Percentiles rank a stretch among this genome's conserved stretches.
Evolutionary conservation across 2,888 invertebrate genomes (phyloP).

Genomic region (Lutraria lutraria): DNA sequence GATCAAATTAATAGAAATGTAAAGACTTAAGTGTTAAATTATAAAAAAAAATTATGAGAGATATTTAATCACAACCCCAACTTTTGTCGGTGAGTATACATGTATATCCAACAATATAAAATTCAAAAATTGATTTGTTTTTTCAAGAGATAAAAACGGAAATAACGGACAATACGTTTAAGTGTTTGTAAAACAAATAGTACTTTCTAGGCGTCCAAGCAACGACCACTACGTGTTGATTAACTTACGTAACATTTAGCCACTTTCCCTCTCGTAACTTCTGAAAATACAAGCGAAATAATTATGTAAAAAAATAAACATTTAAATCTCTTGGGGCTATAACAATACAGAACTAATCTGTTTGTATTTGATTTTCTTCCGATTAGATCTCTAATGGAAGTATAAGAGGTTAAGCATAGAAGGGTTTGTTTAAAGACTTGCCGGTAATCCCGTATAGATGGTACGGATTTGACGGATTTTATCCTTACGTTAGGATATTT

Average conservation of each 20-base stretch:
- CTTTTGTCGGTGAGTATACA: background rate
- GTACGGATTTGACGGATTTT: slow-evolving; percentile 48
- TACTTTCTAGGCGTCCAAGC: slow-evolving; percentile 11
- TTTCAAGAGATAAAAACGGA: slow-evolving; percentile 5
- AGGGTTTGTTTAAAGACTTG: slow-evolving; percentile 65
- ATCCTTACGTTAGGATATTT: slow-evolving; percentile 51
- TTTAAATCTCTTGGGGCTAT: slow-evolving; percentile 37
- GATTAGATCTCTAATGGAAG: slow-evolving; percentile 66
- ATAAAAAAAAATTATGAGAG: background rate
- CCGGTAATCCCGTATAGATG: slow-evolving; percentile 47
- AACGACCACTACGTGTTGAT: background rate
- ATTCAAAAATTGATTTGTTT: background rate
- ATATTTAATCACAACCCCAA: background rate
- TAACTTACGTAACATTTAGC: slow-evolving; percentile 6
- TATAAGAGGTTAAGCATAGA: slow-evolving; percentile 63
- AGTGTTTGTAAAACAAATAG: background rate
- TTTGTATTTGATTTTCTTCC: slow-evolving; percentile 50
- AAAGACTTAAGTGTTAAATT: background rate
- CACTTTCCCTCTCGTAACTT: background rate
- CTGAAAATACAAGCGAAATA: slow-evolving; percentile 16
- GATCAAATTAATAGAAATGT: background rate
- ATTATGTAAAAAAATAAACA: slow-evolving; percentile 46
- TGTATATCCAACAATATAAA: background rate
- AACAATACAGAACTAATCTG: slow-evolving; percentile 55
- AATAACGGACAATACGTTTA: background rate